A percentile compares a stretch with the other conserved stretches of the same genome.
These are phyloP conservation scores for Stigmatopora nigra DNA, from an alignment of 2,113 vertebrate species.

Conservation along the genomic window DNA sequence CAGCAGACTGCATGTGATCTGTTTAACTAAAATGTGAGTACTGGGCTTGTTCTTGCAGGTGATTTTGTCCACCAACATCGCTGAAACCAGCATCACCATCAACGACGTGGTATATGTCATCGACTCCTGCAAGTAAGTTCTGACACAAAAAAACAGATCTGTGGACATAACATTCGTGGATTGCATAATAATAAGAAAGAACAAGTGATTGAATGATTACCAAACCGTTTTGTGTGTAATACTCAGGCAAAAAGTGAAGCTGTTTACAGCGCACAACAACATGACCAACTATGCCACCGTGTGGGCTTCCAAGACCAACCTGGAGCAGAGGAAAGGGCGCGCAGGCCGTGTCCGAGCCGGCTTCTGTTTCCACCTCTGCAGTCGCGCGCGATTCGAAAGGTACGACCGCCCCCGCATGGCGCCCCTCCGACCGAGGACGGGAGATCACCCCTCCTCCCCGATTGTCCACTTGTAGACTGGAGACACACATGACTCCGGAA, in stretches of 20 bases:
- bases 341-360: constrained; percentile 84
- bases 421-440: too few species aligned
- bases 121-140: constrained; percentile 96
- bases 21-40: background rate
- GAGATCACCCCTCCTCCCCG: background rate
- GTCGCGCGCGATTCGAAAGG: constrained; percentile 68
- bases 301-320: constrained; percentile 94
- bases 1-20: background rate
- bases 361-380: constrained; percentile 93
- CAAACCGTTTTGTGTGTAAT: too few species aligned
- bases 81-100: constrained; percentile 95
- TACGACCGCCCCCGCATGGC: background rate
- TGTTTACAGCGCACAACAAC: constrained; percentile 96
- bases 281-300: constrained; percentile 98
- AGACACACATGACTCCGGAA: constrained; percentile 91
- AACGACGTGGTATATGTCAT: constrained; percentile 95
- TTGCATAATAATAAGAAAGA: too few species aligned
- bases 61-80: constrained; percentile 96
- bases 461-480: constrained; percentile 66
- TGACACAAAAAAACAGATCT: too few species aligned
- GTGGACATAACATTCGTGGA: too few species aligned
- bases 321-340: constrained; percentile 91
- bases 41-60: constrained; percentile 68
- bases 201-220: too few species aligned
- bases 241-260: constrained; percentile 89